Conservation (phyloP, 2,797 vertebrate genomes). For the Gephyroberyx darwinii region DNA sequence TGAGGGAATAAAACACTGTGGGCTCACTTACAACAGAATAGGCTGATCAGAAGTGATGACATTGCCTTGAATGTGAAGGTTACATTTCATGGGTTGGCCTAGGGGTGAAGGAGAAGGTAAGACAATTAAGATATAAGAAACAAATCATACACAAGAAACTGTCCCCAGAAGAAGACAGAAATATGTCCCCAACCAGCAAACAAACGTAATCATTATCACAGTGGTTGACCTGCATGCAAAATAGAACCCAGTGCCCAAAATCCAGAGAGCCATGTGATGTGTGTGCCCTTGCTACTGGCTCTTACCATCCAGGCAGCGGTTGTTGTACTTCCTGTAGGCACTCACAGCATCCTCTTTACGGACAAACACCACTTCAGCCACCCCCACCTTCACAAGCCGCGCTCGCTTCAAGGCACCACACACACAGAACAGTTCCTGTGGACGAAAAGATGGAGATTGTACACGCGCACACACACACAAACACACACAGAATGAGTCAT, state of each 20-base stretch:
- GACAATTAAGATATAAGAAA: not conserved
- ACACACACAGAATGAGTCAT: conserved; percentile 33
- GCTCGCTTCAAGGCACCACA: conserved; percentile 97
- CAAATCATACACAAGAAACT: not conserved
- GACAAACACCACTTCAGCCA: conserved; percentile 97
- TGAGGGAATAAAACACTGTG: conserved; percentile 4
- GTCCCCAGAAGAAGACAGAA: not conserved
- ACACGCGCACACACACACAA: not conserved
- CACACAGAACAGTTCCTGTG: conserved; percentile 96
- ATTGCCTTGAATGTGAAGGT: conserved; percentile 96
- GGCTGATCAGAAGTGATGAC: conserved; percentile 98
- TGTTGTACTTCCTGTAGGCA: conserved; percentile 98
- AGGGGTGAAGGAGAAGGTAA: conserved; percentile 42
- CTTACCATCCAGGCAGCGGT: conserved; percentile 95
- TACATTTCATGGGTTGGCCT: conserved; percentile 99
- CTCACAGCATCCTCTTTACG: conserved; percentile 96
- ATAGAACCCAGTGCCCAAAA: conserved; percentile 15
- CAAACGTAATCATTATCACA: not conserved
- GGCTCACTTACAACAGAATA: conserved; percentile 92
- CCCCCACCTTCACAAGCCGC: conserved; percentile 90
- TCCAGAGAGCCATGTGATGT: not conserved
- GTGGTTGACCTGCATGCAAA: conserved; percentile 14
- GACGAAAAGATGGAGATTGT: conserved; percentile 7
- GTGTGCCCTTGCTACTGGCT: conserved; percentile 31
- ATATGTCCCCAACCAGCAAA: not conserved